Evolutionary conservation across 1,140 invertebrate species (phyloP).

Genomic region (Rhyzopertha dominica): DNA sequence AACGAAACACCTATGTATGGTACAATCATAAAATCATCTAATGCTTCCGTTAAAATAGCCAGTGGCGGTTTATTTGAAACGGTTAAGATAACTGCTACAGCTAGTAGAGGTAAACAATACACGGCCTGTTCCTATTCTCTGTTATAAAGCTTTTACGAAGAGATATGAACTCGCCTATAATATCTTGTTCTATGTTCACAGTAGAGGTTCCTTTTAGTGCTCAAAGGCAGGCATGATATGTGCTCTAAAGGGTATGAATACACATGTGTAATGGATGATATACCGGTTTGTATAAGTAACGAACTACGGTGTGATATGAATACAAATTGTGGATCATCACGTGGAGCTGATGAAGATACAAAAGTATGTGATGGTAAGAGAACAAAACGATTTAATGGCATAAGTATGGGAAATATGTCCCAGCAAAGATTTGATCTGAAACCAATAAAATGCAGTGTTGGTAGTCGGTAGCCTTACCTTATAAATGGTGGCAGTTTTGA

Average conservation of each 20-base stretch:
- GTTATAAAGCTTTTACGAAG: no score
- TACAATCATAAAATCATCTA: neutral
- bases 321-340: neutral
- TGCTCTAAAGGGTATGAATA: neutral
- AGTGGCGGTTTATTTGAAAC: slow-evolving; percentile 3
- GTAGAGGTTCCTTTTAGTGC: no score
- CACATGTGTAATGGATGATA: neutral
- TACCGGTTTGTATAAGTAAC: neutral
- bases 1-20: neutral
- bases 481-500: no score
- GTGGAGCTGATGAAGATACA: neutral
- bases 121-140: no score
- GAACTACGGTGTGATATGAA: neutral
- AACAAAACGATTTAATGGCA: no score
- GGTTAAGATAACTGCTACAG: neutral
- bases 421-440: no score
- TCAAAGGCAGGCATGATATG: no score
- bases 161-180: no score
- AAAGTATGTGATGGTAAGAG: slow-evolving; percentile 1
- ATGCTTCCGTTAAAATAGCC: neutral
- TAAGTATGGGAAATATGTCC: no score
- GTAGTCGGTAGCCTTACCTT: no score
- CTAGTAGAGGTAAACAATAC: slow-evolving; percentile 1
- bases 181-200: no score
- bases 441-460: no score